These are phyloP conservation scores for Bovichtus variegatus DNA, from an alignment of 2,797 vertebrate genomes.

Conservation along the genomic window DNA sequence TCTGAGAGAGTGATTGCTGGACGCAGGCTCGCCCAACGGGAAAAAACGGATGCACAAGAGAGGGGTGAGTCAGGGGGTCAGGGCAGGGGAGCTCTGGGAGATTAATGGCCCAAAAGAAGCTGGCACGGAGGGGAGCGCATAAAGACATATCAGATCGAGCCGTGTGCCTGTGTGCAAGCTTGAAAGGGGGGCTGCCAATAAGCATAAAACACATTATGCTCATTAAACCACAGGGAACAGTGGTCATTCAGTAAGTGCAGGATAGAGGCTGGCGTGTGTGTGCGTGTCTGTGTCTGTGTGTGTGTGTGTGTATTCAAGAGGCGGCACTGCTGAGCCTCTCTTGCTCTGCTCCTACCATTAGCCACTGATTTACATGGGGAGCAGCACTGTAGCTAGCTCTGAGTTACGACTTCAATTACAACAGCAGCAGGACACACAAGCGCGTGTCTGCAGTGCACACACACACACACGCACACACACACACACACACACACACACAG, in stretches of 20 bases:
- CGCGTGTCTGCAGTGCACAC: background rate
- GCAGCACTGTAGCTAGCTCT: conserved; percentile 68
- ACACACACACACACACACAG: conserved; percentile 31
- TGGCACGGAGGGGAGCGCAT: conserved; percentile 48
- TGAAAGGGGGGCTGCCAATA: conserved; percentile 50
- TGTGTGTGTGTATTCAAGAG: conserved; percentile 33
- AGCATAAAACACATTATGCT: conserved; percentile 71
- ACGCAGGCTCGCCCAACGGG: conserved; percentile 25
- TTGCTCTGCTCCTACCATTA: conserved; percentile 65
- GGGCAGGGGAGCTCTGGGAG: conserved; percentile 57
- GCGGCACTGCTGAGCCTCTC: conserved; percentile 42
- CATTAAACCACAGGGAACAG: conserved; percentile 67
- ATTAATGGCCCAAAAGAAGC: conserved; percentile 62
- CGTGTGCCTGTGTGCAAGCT: background rate
- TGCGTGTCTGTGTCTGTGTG: conserved; percentile 10
- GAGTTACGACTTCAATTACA: conserved; percentile 84
- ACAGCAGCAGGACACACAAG: conserved; percentile 59
- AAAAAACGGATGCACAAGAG: conserved; percentile 42
- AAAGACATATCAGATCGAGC: conserved; percentile 58
- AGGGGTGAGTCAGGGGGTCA: conserved; percentile 55
- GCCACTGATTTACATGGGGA: conserved; percentile 78
- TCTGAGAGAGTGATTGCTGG: conserved; percentile 54
- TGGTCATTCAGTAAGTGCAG: conserved; percentile 51
- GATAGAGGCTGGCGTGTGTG: conserved; percentile 30
- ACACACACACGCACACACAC: background rate